Percentiles rank a stretch among this genome's conserved stretches.
Conservation (phyloP, 2,113 vertebrate genomes). For the Nansenia antarctica region DNA sequence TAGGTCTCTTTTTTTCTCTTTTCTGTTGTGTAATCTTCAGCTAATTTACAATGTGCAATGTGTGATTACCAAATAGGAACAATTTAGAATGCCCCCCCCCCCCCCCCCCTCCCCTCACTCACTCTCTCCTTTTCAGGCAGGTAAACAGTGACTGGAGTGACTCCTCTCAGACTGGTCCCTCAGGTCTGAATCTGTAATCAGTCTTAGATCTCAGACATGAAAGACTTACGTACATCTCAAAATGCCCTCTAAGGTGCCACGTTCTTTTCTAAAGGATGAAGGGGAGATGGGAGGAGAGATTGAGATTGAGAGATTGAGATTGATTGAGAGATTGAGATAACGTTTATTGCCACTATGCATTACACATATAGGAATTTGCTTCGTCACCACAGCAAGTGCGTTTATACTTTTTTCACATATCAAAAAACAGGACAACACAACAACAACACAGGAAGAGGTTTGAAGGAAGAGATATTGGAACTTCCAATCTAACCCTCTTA, state of each 20-base stretch:
- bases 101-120: neutral
- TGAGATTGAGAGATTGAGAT: too few relatives aligned
- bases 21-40: neutral
- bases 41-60: neutral
- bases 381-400: too few relatives aligned
- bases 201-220: slow-evolving; percentile 75
- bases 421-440: too few relatives aligned
- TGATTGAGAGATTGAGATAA: too few relatives aligned
- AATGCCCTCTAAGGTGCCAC: slow-evolving; percentile 64
- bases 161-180: slow-evolving; percentile 59
- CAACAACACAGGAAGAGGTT: too few relatives aligned
- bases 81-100: neutral
- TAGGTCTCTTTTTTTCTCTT: neutral
- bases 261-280: slow-evolving; percentile 42
- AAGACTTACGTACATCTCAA: slow-evolving; percentile 64
- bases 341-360: too few relatives aligned
- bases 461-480: slow-evolving; percentile 33
- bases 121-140: slow-evolving; percentile 31
- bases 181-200: slow-evolving; percentile 69
- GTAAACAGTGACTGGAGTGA: slow-evolving; percentile 63
- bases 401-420: too few relatives aligned
- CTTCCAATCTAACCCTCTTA: slow-evolving; percentile 21
- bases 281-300: slow-evolving; percentile 25
- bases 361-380: too few relatives aligned
- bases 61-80: neutral